Conservation (phyloP, 2,888 invertebrate species). For the Phalangium opilio region DNA sequence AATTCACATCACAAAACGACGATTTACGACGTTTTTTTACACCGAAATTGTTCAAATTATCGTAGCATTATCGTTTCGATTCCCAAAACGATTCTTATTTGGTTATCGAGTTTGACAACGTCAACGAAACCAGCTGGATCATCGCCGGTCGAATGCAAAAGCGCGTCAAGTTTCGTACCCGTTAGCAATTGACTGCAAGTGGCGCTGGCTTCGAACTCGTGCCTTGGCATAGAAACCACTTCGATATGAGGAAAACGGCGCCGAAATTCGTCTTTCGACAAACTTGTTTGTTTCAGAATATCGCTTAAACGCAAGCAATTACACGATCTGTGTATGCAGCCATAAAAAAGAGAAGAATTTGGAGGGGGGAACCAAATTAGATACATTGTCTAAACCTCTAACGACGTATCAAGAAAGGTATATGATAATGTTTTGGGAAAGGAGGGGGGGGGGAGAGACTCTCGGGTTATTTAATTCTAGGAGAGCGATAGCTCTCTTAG, state of each 20-base stretch:
- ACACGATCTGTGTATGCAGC: constrained; percentile 16
- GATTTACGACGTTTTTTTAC: no score
- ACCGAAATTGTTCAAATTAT: constrained; percentile 6
- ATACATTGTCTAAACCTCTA: no score
- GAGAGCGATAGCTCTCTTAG: no score
- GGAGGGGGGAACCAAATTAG: no score
- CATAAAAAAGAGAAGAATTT: not conserved
- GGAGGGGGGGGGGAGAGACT: no score
- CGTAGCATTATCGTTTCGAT: constrained; percentile 48
- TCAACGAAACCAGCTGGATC: constrained; percentile 8
- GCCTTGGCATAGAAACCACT: constrained; percentile 13
- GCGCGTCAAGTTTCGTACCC: constrained; percentile 7
- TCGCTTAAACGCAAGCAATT: constrained; percentile 20
- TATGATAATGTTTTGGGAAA: no score
- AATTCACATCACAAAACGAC: no score
- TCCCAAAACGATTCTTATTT: constrained; percentile 61
- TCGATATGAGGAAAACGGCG: constrained; percentile 13
- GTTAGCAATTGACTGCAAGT: constrained; percentile 15
- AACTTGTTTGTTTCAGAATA: constrained; percentile 17
- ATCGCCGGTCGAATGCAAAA: not conserved
- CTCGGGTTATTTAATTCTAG: no score
- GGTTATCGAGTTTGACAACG: constrained; percentile 65
- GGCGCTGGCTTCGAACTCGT: constrained; percentile 17
- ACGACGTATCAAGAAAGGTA: no score
- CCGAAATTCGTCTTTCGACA: constrained; percentile 17